phyloP scores from a whole-genome alignment of 1,140 invertebrate genomes.

The Drosophila parabipectinata region DNA sequence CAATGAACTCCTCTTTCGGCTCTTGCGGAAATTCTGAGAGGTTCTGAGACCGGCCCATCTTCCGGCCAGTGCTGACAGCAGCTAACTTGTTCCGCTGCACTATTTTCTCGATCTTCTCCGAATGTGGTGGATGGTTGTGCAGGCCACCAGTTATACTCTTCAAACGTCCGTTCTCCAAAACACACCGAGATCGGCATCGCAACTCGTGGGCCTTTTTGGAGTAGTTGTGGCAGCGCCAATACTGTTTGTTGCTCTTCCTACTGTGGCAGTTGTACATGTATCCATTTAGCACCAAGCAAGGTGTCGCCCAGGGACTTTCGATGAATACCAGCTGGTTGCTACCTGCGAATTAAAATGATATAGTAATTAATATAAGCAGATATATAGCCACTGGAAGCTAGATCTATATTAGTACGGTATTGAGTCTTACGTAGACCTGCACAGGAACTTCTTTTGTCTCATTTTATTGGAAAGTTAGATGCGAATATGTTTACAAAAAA shows the following conservation, averaged over 20 bases:
- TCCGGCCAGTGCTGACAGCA: constrained; percentile 32
- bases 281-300: constrained; percentile 75
- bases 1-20: constrained; percentile 29
- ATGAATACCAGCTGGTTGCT: constrained; percentile 68
- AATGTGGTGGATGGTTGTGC: constrained; percentile 83
- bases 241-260: constrained; percentile 78
- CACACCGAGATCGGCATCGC: constrained; percentile 82
- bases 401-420: not conserved
- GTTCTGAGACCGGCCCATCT: constrained; percentile 39
- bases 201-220: constrained; percentile 75
- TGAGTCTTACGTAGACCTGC: not conserved
- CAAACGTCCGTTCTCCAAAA: constrained; percentile 73
- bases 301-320: constrained; percentile 83
- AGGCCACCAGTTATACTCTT: constrained; percentile 72
- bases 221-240: constrained; percentile 84
- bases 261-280: constrained; percentile 84
- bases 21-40: constrained; percentile 23
- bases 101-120: constrained; percentile 83
- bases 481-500: constrained; percentile 28
- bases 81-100: constrained; percentile 72
- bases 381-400: too few relatives aligned
- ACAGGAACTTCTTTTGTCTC: constrained; percentile 21
- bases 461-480: constrained; percentile 39
- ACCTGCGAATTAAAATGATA: constrained; percentile 27
- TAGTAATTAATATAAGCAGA: constrained; percentile 20